A percentile compares a stretch with the other conserved stretches of the same genome.
Evolutionary conservation across 2,113 vertebrate species (phyloP).

Genomic region (Columba livia): DNA sequence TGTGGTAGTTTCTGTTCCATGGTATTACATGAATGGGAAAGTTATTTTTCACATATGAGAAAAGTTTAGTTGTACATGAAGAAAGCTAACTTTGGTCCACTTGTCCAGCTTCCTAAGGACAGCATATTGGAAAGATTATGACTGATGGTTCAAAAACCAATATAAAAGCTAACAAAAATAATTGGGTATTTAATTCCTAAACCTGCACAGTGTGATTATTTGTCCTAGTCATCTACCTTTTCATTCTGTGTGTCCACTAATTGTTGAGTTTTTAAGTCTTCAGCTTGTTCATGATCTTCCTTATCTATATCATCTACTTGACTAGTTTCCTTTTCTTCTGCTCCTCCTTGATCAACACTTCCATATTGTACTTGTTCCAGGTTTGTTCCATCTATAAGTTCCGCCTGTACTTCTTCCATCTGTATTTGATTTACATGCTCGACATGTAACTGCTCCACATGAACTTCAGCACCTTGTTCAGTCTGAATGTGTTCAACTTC

Average conservation of each 20-base stretch:
- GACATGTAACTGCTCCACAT: conserved; percentile 79
- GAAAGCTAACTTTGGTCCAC: conserved; percentile 75
- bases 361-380: conserved; percentile 73
- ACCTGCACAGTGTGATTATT: conserved; percentile 9
- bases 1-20: conserved; percentile 44
- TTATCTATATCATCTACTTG: conserved; percentile 21
- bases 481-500: conserved; percentile 85
- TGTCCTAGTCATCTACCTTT: conserved; percentile 46
- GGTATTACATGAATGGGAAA: conserved; percentile 3
- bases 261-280: conserved; percentile 60
- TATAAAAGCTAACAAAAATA: conserved; percentile 66
- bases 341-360: conserved; percentile 58
- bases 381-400: conserved; percentile 73
- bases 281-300: conserved; percentile 47
- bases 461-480: conserved; percentile 82
- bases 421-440: conserved; percentile 81
- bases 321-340: conserved; percentile 46
- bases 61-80: conserved; percentile 59
- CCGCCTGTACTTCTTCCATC: conserved; percentile 81
- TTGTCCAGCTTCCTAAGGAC: conserved; percentile 47
- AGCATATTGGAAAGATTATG: conserved; percentile 25
- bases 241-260: conserved; percentile 24
- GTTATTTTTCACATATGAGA: conserved; percentile 7
- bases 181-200: conserved; percentile 60
- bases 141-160: conserved; percentile 49